Evolutionary conservation across 2,113 vertebrate genomes (phyloP).

Genomic region (Cariama cristata): DNA sequence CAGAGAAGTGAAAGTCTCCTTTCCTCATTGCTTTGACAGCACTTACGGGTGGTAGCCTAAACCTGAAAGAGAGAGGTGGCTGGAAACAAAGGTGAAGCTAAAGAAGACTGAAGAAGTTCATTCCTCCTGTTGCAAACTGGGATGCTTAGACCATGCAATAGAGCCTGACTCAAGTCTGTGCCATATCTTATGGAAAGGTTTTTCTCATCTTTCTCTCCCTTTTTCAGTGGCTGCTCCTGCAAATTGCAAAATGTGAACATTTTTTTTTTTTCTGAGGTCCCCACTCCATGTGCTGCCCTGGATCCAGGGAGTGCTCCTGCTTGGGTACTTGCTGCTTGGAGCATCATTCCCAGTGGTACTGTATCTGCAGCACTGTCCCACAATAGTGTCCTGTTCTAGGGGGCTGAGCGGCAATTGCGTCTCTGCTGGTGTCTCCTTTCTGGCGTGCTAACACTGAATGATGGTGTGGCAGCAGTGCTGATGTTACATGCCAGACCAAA

Average conservation of each 20-base stretch:
- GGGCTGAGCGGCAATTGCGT: not conserved
- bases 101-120: not conserved
- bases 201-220: not conserved
- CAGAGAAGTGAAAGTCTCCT: not conserved
- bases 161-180: not conserved
- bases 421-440: not conserved
- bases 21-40: not conserved
- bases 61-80: not conserved
- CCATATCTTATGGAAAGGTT: accelerated
- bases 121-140: not conserved
- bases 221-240: not conserved
- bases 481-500: constrained; percentile 20
- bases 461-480: not conserved
- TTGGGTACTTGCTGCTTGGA: not conserved
- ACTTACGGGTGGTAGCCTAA: accelerated
- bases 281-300: not conserved
- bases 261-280: not conserved
- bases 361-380: not conserved
- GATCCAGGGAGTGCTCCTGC: not conserved
- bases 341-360: not conserved
- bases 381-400: not conserved
- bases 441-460: not conserved
- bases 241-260: not conserved
- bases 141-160: not conserved
- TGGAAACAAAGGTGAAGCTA: not conserved